phyloP scores from a whole-genome alignment of 2,797 vertebrate species.

The Peromyscus nudipes region DNA sequence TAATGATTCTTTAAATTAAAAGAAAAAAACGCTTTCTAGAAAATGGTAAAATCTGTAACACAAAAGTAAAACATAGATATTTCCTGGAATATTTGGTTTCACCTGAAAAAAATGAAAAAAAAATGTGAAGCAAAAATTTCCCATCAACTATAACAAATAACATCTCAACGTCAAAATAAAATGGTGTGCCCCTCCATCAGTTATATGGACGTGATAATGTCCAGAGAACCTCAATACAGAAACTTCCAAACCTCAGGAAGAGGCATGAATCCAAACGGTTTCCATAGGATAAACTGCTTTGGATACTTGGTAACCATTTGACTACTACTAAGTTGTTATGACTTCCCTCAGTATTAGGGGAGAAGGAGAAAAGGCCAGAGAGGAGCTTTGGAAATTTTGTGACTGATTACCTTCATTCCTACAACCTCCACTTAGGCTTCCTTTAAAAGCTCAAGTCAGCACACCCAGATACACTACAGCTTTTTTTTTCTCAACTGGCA shows the following conservation, averaged over 20 bases:
- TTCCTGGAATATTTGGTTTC: neutral
- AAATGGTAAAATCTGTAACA: neutral
- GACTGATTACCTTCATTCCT: neutral
- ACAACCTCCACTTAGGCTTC: neutral
- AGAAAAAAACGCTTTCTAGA: neutral
- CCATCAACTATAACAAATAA: neutral
- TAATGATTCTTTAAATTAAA: neutral
- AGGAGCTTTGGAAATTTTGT: neutral
- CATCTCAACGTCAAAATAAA: slow-evolving; percentile 2
- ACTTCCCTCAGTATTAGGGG: neutral
- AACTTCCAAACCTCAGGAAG: neutral
- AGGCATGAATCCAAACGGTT: neutral
- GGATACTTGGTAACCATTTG: neutral
- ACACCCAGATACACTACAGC: neutral
- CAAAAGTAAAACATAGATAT: slow-evolving; percentile 3
- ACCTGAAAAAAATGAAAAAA: slow-evolving; percentile 12
- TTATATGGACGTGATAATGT: neutral
- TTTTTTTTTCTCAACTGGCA: neutral
- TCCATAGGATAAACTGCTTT: neutral
- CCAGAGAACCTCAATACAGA: neutral
- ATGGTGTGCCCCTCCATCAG: neutral
- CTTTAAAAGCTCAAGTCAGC: neutral
- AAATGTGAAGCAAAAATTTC: slow-evolving; percentile 21
- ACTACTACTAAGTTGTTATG: neutral
- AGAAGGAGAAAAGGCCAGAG: neutral